phyloP scores from a whole-genome alignment of 2,113 vertebrate species.

The Xenopus borealis region DNA sequence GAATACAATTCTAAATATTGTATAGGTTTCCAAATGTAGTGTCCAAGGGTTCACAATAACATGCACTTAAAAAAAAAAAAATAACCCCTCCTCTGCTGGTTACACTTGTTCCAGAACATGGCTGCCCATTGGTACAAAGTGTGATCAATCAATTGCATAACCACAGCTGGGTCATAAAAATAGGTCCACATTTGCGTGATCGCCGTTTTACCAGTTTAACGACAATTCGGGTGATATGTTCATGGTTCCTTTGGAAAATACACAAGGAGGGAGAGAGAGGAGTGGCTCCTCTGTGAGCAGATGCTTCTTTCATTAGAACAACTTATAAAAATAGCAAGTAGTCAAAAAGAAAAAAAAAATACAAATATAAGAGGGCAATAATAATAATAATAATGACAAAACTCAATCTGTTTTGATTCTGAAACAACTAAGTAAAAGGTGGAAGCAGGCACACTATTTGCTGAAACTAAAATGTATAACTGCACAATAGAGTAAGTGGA shows the following conservation, averaged over 20 bases:
- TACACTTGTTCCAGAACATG: conserved; percentile 38
- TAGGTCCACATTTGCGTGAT: no score
- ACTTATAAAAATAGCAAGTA: conserved; percentile 29
- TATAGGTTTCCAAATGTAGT: conserved; percentile 62
- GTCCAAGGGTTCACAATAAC: conserved; percentile 67
- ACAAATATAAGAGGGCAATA: conserved; percentile 32
- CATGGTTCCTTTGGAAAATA: neutral
- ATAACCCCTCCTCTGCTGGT: conserved; percentile 52
- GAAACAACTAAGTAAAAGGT: conserved; percentile 44
- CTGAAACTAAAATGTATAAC: conserved; percentile 65
- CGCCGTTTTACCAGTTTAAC: neutral
- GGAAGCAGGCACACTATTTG: conserved; percentile 58
- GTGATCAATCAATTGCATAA: no score
- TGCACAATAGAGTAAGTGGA: conserved; percentile 51
- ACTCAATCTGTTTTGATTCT: conserved; percentile 13
- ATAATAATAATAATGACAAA: conserved; percentile 15
- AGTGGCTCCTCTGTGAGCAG: no score
- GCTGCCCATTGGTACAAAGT: no score
- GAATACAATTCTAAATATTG: conserved; percentile 60
- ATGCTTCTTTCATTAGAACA: neutral
- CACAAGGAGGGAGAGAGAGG: neutral
- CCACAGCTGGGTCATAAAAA: no score
- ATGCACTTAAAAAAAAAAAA: conserved; percentile 57
- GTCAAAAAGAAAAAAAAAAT: neutral
- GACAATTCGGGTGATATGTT: neutral